Base-by-base conservation (phyloP, 2,113 vertebrate species). In the Columba livia region DNA sequence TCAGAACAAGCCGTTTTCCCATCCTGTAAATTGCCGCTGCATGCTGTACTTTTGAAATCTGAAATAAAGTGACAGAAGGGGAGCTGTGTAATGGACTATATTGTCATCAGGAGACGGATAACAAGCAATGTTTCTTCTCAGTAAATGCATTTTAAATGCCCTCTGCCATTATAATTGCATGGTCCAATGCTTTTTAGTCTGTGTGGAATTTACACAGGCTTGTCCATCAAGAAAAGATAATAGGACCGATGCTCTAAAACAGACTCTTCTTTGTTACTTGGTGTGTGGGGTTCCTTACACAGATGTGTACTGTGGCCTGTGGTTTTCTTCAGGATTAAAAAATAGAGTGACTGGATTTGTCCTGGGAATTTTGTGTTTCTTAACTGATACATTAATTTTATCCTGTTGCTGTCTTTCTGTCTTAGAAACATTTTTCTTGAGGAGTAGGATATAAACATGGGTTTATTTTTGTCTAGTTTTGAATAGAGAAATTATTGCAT, bases 141-240 rank as follows among this genome's bases (percentile, higher is more conserved):
- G 42, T 51, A 78, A 79, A 65, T 1, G 4, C 56, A 64, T 92
- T 94, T 93, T 28, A 61, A 94, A 47, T 92, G 61, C 61, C n/a
- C n/a, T 73, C 38, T 12, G 3, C 71, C 77, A 86, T 93, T 93
- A 69, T 85, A 88, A 95, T 72, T 90, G 85, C 90, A 94, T 51
- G 85, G 66, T 60, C 75, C 71, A 85, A 19, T 89, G 77, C 57
- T 91, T 96, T 89, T 91, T 79, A 69, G 72, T 84, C 81, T 78
- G 31, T 71, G 53, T 87, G 94, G 85, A 93, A 94, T 81, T 95
- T 62, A 34, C 48, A 40, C 24, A 69, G 69, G 28, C 83, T 77
- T 82, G 57, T 62, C 69, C 60, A 57, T 86, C 83, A 83, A 44
- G 77, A 60, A 58, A 38, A 79, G 57, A 90, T 31, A 93, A 74